A percentile compares a stretch with the other conserved stretches of the same genome.
Conservation (phyloP, 1,140 invertebrate species). For the Hylaeus anthracinus region DNA sequence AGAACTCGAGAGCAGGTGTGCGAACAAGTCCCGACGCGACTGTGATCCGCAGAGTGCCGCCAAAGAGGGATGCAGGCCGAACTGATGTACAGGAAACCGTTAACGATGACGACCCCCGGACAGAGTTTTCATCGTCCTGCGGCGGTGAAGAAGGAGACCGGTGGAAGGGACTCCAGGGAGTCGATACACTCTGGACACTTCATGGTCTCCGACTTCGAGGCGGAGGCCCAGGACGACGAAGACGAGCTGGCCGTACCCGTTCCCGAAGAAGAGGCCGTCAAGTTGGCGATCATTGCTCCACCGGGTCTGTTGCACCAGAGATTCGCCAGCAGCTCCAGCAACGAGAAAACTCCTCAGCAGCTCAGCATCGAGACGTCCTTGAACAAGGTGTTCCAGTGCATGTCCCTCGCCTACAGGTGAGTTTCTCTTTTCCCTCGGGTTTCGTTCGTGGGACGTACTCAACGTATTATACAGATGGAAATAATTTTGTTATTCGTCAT, state of each 20-base stretch:
- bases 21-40: conserved; percentile 24
- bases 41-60: conserved; percentile 29
- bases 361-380: conserved; percentile 95
- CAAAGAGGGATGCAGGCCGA: conserved; percentile 74
- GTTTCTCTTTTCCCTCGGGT: conserved; percentile 62
- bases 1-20: neutral
- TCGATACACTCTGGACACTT: conserved; percentile 98
- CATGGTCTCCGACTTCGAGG: conserved; percentile 98
- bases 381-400: conserved; percentile 97
- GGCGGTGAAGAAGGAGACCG: conserved; percentile 37
- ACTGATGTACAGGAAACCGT: conserved; percentile 73
- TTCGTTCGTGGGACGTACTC: neutral
- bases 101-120: conserved; percentile 46
- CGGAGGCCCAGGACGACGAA: conserved; percentile 94
- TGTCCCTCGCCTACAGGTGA: conserved; percentile 98
- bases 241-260: conserved; percentile 90
- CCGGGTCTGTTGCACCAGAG: conserved; percentile 67
- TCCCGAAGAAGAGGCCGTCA: conserved; percentile 84
- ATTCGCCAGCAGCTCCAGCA: conserved; percentile 82
- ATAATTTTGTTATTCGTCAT: too few relatives aligned
- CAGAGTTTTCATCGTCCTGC: conserved; percentile 48
- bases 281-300: conserved; percentile 70
- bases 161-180: conserved; percentile 80
- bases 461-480: too few relatives aligned
- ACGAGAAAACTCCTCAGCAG: conserved; percentile 85